Evolutionary conservation across 2,113 vertebrate species (phyloP).

Genomic region (Oenanthe oenanthe): DNA sequence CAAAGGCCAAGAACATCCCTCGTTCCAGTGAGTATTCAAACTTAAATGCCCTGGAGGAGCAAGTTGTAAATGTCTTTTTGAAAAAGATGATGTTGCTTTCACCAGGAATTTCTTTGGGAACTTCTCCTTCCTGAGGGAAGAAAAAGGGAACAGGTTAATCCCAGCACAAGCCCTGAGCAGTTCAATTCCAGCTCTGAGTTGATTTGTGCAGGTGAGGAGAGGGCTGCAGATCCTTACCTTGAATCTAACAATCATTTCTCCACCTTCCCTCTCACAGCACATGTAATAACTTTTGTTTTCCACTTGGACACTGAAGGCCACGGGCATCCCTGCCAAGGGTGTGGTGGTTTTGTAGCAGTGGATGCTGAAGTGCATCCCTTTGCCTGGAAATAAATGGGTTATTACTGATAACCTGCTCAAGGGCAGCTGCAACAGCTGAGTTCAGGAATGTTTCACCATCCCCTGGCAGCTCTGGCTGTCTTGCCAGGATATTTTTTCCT

Average conservation of each 20-base stretch:
- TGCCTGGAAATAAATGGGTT: not conserved
- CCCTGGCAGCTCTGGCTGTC: not conserved
- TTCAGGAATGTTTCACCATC: no score
- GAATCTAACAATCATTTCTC: slow-evolving; percentile 16
- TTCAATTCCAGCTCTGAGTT: not conserved
- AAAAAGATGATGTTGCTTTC: slow-evolving; percentile 75
- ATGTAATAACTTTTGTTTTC: slow-evolving; percentile 35
- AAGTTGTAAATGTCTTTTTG: slow-evolving; percentile 58
- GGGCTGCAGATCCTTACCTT: slow-evolving; percentile 22
- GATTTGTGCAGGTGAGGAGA: rapidly evolving
- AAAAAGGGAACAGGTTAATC: not conserved
- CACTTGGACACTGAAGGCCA: slow-evolving; percentile 44
- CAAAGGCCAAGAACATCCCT: slow-evolving; percentile 75
- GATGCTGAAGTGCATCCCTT: slow-evolving; percentile 58
- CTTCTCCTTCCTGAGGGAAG: slow-evolving; percentile 65
- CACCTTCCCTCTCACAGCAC: slow-evolving; percentile 34
- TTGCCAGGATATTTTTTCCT: not conserved
- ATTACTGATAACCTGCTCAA: not conserved
- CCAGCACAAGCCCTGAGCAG: not conserved
- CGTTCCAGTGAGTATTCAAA: slow-evolving; percentile 74
- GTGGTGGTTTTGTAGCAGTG: slow-evolving; percentile 48
- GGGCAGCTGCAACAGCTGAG: not conserved
- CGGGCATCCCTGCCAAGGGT: not conserved
- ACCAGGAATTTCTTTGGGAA: slow-evolving; percentile 63
- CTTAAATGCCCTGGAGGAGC: slow-evolving; percentile 29